Evolutionary conservation across 2,888 invertebrate species (phyloP).

Genomic region (Hydrotaea diabolus): DNA sequence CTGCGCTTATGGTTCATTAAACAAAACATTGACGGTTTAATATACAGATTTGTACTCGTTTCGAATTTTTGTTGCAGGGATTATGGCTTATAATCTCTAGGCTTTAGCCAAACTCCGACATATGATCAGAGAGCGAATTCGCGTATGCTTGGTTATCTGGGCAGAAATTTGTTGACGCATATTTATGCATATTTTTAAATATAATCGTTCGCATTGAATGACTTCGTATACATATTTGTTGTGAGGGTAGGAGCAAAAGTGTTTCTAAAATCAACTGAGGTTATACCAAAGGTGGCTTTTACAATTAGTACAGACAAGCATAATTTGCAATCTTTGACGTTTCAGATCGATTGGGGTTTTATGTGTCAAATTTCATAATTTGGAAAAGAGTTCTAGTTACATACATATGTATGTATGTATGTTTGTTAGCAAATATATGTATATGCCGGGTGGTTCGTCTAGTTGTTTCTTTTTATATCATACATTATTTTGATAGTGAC

Average conservation of each 20-base stretch:
- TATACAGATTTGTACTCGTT: not conserved
- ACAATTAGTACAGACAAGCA: too few species aligned
- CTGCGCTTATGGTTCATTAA: constrained; percentile 27
- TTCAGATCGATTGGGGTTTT: too few species aligned
- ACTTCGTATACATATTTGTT: not conserved
- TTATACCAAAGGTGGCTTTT: too few species aligned
- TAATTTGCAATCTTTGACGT: too few species aligned
- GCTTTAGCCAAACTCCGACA: not conserved
- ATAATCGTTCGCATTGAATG: constrained; percentile 4
- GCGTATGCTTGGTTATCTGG: not conserved
- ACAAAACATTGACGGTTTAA: constrained; percentile 38
- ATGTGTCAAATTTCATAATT: too few species aligned
- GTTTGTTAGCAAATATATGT: too few species aligned
- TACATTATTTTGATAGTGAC: too few species aligned
- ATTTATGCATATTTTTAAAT: constrained; percentile 2
- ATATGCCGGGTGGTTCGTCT: too few species aligned
- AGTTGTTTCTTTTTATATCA: too few species aligned
- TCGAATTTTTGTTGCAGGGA: not conserved
- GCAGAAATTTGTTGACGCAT: constrained; percentile 9
- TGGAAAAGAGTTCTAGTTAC: too few species aligned
- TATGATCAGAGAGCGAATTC: not conserved
- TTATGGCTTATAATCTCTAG: not conserved
- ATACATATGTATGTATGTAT: too few species aligned
- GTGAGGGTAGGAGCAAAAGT: not conserved
- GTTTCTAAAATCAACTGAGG: too few species aligned